Evolutionary conservation across 2,797 vertebrate genomes (phyloP), one percentile per base, ranked within the genome.

Genomic region (Pogonophryne albipinna): DNA sequence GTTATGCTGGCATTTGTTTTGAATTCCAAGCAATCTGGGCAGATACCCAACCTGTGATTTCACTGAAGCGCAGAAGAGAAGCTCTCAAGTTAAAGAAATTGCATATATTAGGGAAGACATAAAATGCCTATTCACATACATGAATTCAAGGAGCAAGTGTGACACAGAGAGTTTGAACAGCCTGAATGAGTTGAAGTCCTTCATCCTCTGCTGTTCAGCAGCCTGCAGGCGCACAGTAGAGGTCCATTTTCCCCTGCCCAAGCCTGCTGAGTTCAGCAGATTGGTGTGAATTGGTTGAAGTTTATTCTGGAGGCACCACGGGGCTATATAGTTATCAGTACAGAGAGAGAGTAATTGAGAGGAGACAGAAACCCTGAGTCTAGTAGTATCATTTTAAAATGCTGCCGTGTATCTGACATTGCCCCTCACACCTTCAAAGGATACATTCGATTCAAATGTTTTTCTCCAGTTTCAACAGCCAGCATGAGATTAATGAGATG

Each of bases 241-340:
- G 42, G 76, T 87, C 85, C 78, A 83, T 90, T 85, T 84, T 85
- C 84, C 74, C 65, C 71, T 79, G 71, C 82, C 66, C 0, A n/a
- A 69, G 78, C 79, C 83, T 87, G 82, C 87, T 90, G 89, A 78
- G 85, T 85, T 84, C 74, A 86, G 85, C 89, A 84, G 79, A 88
- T 90, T 87, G 76, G 65, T 85, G 84, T 86, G 85, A 90, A 93
- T 85, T 85, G 91, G 85, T 81, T 85, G 66, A 81, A 70, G 71
- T 88, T 85, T 84, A 74, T 65, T 70, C 68, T 51, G 63, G 75
- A 83, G 63, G 80, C 89, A 81, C 64, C 51, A 78, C 51, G 17
- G 73, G 66, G 68, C 57, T 71, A 20, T 63, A 51, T 66, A 83
- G 77, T 85, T 85, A 85, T 90, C 62, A 66, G 77, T 75, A 56